Evolutionary conservation across 2,888 invertebrate species (phyloP).

Genomic region (Chesias legatella): DNA sequence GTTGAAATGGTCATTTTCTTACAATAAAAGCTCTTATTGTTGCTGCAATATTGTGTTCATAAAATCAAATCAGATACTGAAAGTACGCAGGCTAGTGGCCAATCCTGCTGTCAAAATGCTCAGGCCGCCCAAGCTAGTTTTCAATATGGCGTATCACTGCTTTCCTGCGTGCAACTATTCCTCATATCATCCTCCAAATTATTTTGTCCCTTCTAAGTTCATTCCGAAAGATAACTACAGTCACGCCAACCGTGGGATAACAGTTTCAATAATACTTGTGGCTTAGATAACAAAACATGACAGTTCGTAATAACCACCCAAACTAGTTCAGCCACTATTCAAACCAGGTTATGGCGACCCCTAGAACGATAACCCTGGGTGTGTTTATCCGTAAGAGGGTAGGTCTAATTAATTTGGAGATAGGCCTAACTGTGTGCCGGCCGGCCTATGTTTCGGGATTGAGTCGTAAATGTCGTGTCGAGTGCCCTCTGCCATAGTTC

Average conservation of each 20-base stretch:
- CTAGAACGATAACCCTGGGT: conserved; percentile 11
- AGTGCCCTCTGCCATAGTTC: conserved; percentile 65
- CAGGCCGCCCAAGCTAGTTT: too few relatives aligned
- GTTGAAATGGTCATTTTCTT: too few relatives aligned
- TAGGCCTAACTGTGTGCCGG: conserved; percentile 54
- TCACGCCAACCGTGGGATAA: conserved; percentile 54
- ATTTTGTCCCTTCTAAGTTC: background rate
- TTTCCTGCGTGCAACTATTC: too few relatives aligned
- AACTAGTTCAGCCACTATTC: conserved; percentile 63
- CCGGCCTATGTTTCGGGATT: conserved; percentile 69
- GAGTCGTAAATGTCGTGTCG: conserved; percentile 77
- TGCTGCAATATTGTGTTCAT: too few relatives aligned
- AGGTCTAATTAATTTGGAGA: conserved; percentile 61
- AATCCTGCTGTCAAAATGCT: too few relatives aligned
- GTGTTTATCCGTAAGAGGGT: conserved; percentile 29
- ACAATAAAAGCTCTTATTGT: too few relatives aligned
- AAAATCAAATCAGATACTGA: too few relatives aligned
- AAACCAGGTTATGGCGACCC: conserved; percentile 51
- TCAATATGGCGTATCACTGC: too few relatives aligned
- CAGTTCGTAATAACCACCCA: conserved; percentile 63
- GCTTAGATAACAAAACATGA: conserved; percentile 63
- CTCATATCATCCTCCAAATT: too few relatives aligned
- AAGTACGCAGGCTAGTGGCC: too few relatives aligned
- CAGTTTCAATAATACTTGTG: conserved; percentile 54
- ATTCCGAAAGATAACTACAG: conserved; percentile 7